Evolutionary conservation across 1,140 invertebrate genomes (phyloP).

Genomic region (Aporrectodea caliginosa): DNA sequence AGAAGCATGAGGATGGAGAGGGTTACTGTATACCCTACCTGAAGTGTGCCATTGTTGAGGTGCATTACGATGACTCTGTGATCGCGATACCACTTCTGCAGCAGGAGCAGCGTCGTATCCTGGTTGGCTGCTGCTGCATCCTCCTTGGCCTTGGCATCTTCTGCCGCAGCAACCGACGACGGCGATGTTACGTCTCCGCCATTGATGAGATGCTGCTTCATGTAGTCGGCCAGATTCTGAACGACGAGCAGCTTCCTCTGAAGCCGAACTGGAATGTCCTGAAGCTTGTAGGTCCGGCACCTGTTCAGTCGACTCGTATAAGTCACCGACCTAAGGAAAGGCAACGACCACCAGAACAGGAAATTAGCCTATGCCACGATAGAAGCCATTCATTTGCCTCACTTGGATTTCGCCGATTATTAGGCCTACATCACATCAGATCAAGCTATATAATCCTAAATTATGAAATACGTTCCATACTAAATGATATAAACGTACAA

Average conservation of each 20-base stretch:
- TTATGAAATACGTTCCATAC: no score
- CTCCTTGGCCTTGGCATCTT: neutral
- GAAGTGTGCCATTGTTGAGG: constrained; percentile 92
- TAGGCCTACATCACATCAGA: no score
- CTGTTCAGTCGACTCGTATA: constrained; percentile 50
- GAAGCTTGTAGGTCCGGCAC: constrained; percentile 42
- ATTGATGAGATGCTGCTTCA: constrained; percentile 54
- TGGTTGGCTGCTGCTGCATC: neutral
- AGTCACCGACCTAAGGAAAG: constrained; percentile 45
- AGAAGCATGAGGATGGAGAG: no score
- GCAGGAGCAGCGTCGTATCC: no score
- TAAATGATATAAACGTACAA: no score
- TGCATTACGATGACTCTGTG: constrained; percentile 92
- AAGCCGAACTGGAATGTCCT: constrained; percentile 47
- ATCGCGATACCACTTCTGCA: constrained; percentile 94
- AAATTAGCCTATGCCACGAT: no score
- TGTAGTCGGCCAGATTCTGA: constrained; percentile 53
- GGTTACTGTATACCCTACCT: no score
- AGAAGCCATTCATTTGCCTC: no score
- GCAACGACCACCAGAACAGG: neutral
- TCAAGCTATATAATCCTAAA: no score
- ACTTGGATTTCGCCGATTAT: no score
- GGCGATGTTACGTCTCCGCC: constrained; percentile 25
- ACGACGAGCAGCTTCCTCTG: constrained; percentile 51
- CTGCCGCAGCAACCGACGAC: neutral